phyloP scores from a whole-genome alignment of 2,797 vertebrate species.

The Eulemur mongoz region DNA sequence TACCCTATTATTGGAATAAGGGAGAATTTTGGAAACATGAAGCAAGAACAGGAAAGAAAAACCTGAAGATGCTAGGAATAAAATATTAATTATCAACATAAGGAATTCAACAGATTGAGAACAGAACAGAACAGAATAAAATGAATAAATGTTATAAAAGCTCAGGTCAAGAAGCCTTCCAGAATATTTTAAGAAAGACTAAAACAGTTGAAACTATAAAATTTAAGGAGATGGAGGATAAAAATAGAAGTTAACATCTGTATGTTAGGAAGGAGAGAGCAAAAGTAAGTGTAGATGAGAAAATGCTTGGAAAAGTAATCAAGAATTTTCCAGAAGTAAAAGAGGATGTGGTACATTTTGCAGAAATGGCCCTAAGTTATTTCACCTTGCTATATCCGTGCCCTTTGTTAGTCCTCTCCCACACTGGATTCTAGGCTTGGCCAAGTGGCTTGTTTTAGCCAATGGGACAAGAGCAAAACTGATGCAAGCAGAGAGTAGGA shows the following conservation, averaged over 20 bases:
- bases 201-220: neutral
- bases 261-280: neutral
- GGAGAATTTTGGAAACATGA: neutral
- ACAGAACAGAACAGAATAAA: neutral
- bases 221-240: neutral
- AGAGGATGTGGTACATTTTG: neutral
- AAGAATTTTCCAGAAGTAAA: neutral
- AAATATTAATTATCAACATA: neutral
- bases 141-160: neutral
- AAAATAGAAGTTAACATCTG: neutral
- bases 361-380: neutral
- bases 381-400: neutral
- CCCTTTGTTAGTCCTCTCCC: neutral
- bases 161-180: neutral
- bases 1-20: neutral
- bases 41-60: neutral
- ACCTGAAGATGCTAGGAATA: neutral
- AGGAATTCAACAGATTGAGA: neutral
- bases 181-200: constrained; percentile 35
- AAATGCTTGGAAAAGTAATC: neutral
- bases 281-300: neutral
- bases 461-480: neutral
- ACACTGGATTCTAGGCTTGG: neutral
- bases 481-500: neutral
- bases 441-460: neutral